These are phyloP conservation scores for Lepeophtheirus nordmannii DNA, from an alignment of 2,888 invertebrate species.

Conservation along the genomic window DNA sequence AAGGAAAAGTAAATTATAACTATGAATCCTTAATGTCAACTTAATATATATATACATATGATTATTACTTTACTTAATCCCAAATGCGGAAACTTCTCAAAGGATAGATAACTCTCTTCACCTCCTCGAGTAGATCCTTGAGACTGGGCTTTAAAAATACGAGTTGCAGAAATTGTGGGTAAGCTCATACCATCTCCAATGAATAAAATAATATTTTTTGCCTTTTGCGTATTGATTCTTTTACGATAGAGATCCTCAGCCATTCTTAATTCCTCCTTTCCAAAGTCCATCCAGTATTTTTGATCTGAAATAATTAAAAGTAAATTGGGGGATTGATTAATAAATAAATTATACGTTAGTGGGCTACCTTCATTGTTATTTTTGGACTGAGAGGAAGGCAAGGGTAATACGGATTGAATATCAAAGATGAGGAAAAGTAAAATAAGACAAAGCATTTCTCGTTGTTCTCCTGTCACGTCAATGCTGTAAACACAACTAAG, in stretches of 20 bases:
- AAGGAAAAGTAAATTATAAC: too few species aligned
- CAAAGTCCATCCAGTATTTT: neutral
- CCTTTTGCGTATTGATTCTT: slow-evolving; percentile 27
- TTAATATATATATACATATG: too few species aligned
- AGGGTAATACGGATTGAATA: too few species aligned
- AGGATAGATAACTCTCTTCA: neutral
- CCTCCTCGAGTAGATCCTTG: neutral
- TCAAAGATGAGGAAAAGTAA: too few species aligned
- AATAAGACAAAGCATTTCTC: too few species aligned
- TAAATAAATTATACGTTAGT: too few species aligned
- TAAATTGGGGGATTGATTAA: too few species aligned
- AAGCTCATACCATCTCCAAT: slow-evolving; percentile 78
- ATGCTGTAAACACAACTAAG: too few species aligned
- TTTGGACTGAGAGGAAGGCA: too few species aligned
- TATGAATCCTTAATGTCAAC: too few species aligned
- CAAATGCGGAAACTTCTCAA: slow-evolving; percentile 13
- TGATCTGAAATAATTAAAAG: neutral
- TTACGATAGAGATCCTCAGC: neutral
- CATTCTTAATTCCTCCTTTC: neutral
- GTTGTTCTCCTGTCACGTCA: too few species aligned
- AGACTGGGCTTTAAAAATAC: slow-evolving; percentile 52
- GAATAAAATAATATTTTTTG: slow-evolving; percentile 58
- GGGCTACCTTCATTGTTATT: too few species aligned
- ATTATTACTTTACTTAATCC: neutral
- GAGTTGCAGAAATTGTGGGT: slow-evolving; percentile 58